Base-by-base conservation (phyloP, 2,888 invertebrate genomes). In the Abrostola triplasia region DNA sequence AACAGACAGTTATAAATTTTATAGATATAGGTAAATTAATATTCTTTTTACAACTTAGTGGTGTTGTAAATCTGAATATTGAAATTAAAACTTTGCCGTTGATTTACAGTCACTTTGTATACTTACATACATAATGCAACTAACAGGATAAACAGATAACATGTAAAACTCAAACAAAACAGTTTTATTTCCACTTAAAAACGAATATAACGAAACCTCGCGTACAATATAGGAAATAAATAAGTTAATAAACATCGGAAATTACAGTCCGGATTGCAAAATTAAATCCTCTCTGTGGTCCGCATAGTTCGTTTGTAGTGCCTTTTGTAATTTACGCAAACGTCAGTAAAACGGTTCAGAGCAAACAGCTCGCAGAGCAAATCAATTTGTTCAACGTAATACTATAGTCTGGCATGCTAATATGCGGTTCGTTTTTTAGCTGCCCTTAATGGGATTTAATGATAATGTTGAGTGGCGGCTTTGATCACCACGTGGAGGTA, bases 321-420 rank as follows among this genome's bases (percentile, higher is more conserved):
- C 64, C 72, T 81, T 80, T 82, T 73, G 80, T 83, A 84, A 85
- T 85, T 84, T 83, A 83, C 80, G 75, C 78, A 80, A 81, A 84
- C 80, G 84, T 85, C 87, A 84, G 81, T 69, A 76, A 81, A 84
- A 83, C 80, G 80, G 63, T 80, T 78, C 67, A 73, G 69, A 79
- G 77, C 71, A 76, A 81, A 66, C 81, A 71, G 69, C 70, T 81
- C 70, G 80, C 66, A 67, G 73, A 72, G 76, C 76, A 88, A 88
- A 89, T 87, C 84, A 86, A 87, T 88, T 86, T 83, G 79, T 72
- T 67, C 66, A 55, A 69, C 69, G 12, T 53, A 63, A 57, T 63
- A 53, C 56, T 63, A 63, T 42, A 60, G 36, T 13, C 35, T 37
- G 68, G n/a, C 11, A 11, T 24, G 52, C 11, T 42, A 52, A 57